phyloP scores from a whole-genome alignment of 2,113 vertebrate species.

The Alosa alosa region DNA sequence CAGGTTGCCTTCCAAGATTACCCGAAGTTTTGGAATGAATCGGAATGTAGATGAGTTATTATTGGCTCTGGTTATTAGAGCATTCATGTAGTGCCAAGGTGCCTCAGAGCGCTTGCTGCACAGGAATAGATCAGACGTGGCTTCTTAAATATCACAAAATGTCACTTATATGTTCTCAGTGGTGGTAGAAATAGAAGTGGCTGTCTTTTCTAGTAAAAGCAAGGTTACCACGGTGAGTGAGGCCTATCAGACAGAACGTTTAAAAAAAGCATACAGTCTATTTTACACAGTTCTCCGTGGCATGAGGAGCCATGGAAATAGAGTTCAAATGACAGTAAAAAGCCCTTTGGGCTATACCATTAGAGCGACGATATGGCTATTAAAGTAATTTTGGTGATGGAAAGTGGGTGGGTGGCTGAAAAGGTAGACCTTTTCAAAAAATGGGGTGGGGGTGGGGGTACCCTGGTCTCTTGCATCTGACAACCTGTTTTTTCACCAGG shows the following conservation, averaged over 20 bases:
- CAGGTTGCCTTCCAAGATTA: not conserved
- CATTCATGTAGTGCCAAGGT: not conserved
- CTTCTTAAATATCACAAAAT: constrained; percentile 1
- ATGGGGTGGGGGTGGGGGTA: not conserved
- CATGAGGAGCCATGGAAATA: not conserved
- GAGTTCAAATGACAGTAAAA: constrained; percentile 8
- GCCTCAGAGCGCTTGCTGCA: not conserved
- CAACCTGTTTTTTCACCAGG: not conserved
- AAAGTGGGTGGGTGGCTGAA: not conserved
- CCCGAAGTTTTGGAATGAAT: not conserved
- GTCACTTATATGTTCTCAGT: not conserved
- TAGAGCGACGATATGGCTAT: not conserved
- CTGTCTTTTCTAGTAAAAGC: not conserved
- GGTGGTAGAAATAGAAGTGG: not conserved
- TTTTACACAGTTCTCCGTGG: not conserved
- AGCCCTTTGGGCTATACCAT: not conserved
- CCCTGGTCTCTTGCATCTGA: not conserved
- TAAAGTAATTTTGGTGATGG: constrained; percentile 12
- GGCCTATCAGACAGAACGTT: not conserved
- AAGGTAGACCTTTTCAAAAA: not conserved
- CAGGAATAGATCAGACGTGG: not conserved
- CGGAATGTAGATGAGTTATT: not conserved
- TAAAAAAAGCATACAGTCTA: not conserved
- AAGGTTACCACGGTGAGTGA: not conserved
- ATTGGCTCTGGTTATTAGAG: not conserved